Conservation (phyloP, 2,888 invertebrate genomes). For the Troides helena region DNA sequence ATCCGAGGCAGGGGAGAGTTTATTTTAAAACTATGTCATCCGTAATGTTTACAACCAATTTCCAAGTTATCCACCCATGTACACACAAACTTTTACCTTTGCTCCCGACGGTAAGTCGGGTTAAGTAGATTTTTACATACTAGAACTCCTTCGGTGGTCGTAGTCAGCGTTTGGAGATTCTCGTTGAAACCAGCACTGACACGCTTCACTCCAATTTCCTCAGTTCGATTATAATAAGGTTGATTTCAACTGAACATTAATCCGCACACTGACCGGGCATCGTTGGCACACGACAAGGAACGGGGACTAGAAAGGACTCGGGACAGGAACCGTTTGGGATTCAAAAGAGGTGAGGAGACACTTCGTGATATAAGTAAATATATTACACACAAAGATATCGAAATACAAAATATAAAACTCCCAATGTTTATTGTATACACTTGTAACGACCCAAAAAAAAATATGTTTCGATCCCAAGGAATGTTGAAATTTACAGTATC, state of each 20-base stretch:
- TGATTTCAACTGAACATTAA: slow-evolving; percentile 39
- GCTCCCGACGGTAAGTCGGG: too few species aligned
- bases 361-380: slow-evolving; percentile 42
- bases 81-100: neutral
- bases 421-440: slow-evolving; percentile 21
- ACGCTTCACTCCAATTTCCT: neutral
- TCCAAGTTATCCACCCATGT: slow-evolving; percentile 19
- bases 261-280: slow-evolving; percentile 60
- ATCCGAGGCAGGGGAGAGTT: slow-evolving; percentile 44
- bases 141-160: too few species aligned
- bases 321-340: slow-evolving; percentile 62
- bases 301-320: slow-evolving; percentile 73
- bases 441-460: slow-evolving; percentile 46
- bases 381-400: slow-evolving; percentile 40
- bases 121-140: too few species aligned
- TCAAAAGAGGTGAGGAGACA: slow-evolving; percentile 52
- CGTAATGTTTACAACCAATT: slow-evolving; percentile 44
- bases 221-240: slow-evolving; percentile 22
- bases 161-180: neutral
- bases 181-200: neutral
- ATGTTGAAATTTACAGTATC: slow-evolving; percentile 67
- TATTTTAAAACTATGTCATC: slow-evolving; percentile 40
- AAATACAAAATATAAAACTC: slow-evolving; percentile 37
- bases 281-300: slow-evolving; percentile 75
- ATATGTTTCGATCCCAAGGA: slow-evolving; percentile 65